Evolutionary conservation across 2,113 vertebrate genomes (phyloP).

Genomic region (Ictidomys tridecemlineatus): DNA sequence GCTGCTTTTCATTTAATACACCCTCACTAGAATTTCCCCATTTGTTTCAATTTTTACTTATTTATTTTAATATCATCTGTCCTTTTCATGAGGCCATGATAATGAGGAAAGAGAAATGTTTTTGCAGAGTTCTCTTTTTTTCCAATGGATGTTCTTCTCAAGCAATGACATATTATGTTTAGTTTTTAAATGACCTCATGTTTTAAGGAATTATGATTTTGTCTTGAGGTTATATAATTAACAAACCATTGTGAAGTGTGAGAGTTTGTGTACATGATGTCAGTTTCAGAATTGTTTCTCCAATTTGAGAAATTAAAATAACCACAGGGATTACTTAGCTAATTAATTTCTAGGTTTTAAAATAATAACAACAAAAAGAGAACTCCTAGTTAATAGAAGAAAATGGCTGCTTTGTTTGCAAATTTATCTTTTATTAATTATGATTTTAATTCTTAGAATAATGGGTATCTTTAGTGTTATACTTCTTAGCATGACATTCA

Average conservation of each 20-base stretch:
- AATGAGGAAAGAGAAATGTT: not conserved
- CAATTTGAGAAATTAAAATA: constrained; percentile 53
- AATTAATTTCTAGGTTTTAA: constrained; percentile 39
- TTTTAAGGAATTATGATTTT: constrained; percentile 21
- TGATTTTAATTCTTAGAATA: constrained; percentile 16
- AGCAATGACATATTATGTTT: not conserved
- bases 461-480: not conserved
- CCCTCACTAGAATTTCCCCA: not conserved
- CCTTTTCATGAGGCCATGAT: not conserved
- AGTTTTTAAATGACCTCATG: not conserved
- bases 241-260: constrained; percentile 21
- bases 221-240: not conserved
- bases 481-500: not conserved
- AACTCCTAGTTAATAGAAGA: not conserved
- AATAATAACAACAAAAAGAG: not conserved
- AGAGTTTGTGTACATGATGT: not conserved
- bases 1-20: not conserved
- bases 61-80: constrained; percentile 1
- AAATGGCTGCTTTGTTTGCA: constrained; percentile 32
- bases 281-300: not conserved
- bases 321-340: constrained; percentile 6
- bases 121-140: not conserved
- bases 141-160: not conserved
- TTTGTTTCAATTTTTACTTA: constrained; percentile 18
- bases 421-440: constrained; percentile 34